Evolutionary conservation across 1,140 invertebrate species (phyloP).

Genomic region (Copidosoma floridanum): DNA sequence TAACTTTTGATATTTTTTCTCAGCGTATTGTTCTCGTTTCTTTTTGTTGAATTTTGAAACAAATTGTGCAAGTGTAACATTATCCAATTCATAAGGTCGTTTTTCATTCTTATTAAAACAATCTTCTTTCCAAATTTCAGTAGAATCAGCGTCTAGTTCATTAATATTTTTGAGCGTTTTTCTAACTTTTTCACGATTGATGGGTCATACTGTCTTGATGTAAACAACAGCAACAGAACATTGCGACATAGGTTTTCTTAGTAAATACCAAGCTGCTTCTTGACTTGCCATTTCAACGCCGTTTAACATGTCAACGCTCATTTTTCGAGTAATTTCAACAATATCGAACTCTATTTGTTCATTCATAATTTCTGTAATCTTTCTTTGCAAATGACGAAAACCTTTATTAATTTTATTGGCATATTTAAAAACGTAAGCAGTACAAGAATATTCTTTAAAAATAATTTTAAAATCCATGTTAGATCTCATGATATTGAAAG

Average conservation of each 20-base stretch:
- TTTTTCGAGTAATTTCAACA: background rate
- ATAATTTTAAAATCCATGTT: constrained; percentile 27
- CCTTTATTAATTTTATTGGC: constrained; percentile 48
- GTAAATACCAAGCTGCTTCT: too few relatives aligned
- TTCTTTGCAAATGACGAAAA: constrained; percentile 42
- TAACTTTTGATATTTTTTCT: constrained; percentile 32
- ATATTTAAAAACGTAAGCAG: constrained; percentile 45
- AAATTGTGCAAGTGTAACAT: too few relatives aligned
- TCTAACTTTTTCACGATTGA: constrained; percentile 35
- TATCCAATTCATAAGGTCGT: constrained; percentile 41
- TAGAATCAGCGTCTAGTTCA: constrained; percentile 27
- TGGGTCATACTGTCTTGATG: constrained; percentile 20
- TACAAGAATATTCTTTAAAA: too few relatives aligned
- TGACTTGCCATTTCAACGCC: constrained; percentile 13
- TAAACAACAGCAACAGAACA: constrained; percentile 9
- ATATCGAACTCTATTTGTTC: constrained; percentile 30
- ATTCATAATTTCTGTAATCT: constrained; percentile 40
- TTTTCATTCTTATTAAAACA: constrained; percentile 39
- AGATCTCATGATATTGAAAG: constrained; percentile 18
- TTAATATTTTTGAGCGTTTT: constrained; percentile 31
- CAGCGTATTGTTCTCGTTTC: constrained; percentile 30
- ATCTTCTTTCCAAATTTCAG: constrained; percentile 38
- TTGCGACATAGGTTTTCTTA: constrained; percentile 20
- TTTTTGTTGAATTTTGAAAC: constrained; percentile 31
- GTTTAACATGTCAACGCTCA: constrained; percentile 19